A percentile compares a stretch with the other conserved stretches of the same genome.
phyloP scores from a whole-genome alignment of 1,140 invertebrate genomes.

The Listronotus oregonensis region DNA sequence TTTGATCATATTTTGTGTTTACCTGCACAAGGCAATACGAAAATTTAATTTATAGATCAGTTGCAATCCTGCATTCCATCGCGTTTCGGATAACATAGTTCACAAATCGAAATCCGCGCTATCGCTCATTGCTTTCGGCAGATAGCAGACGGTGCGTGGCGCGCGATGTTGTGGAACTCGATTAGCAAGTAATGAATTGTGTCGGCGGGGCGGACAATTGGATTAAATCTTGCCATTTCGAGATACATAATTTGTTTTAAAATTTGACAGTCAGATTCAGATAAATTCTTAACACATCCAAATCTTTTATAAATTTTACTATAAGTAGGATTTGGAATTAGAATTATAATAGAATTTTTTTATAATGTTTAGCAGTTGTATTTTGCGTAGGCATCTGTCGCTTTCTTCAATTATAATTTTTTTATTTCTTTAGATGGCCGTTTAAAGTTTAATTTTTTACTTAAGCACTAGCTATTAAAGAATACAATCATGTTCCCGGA shows the following conservation, averaged over 20 bases:
- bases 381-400: too few species aligned
- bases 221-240: constrained; percentile 41
- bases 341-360: too few species aligned
- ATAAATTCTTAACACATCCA: not conserved
- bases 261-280: constrained; percentile 17
- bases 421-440: too few species aligned
- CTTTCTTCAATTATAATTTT: too few species aligned
- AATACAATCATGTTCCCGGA: too few species aligned
- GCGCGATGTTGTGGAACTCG: constrained; percentile 51
- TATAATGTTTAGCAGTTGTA: too few species aligned
- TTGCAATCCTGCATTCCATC: constrained; percentile 12
- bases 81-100: constrained; percentile 14
- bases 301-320: not conserved
- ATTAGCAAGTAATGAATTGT: constrained; percentile 51
- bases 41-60: constrained; percentile 12
- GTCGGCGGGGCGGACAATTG: constrained; percentile 47
- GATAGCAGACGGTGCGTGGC: constrained; percentile 45
- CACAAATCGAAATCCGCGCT: constrained; percentile 13
- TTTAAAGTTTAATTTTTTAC: too few species aligned
- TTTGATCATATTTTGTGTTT: not conserved
- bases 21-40: constrained; percentile 2
- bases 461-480: too few species aligned
- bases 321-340: not conserved
- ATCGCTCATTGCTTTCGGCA: constrained; percentile 35
- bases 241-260: constrained; percentile 25